Base-by-base conservation (phyloP, 2,113 vertebrate genomes). In the Plotosus lineatus region DNA sequence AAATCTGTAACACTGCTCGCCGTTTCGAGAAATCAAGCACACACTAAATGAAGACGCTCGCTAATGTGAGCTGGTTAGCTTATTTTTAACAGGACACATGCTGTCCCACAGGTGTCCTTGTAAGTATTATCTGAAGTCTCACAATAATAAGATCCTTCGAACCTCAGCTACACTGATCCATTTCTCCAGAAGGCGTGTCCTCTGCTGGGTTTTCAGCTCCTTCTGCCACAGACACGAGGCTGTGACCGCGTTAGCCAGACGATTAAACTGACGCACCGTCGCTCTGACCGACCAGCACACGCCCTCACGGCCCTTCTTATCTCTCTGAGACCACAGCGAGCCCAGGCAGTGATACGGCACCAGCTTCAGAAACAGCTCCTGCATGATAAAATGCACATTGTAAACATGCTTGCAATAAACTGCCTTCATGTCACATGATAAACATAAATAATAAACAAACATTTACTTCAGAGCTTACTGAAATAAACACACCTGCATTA, bases 121-220 rank as follows among this genome's bases (percentile, higher is more conserved):
- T 28, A 5, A 2, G 56, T 31, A 11, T 56, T 4, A 11, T 3
- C 53, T 11, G 53, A 56, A 26, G 10, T 56, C 53, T 26, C 9
- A 4, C 53, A 26, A 56, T 56, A 56, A 56, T 56, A 11, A 56
- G 53, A 26, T 56, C 53, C 9, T 26, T 9, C 23, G 50, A 53
- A 96, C 96, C 93, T 97, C 95, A 0, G 96, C 95, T 80, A 97
- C 95, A 0, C 91, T 93, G 91, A 97, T 95, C 96, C 96, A 97
- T 77, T 97, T 97, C 91, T 96, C 95, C 88, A 97, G 88, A 21
- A 97, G 91, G 0, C 95, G 91, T 0, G 95, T 95, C 80, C 96
- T 92, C 89, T 97, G 96, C 3, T 95, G 91, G 46, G 92, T 93
- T 72, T 92, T 93, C 31, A 96, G 94, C 5, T 85, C 87, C 0